A percentile compares a stretch with the other conserved stretches of the same genome.
Evolutionary conservation across 2,888 invertebrate genomes (phyloP).

Genomic region (Parelbella ahira): DNA sequence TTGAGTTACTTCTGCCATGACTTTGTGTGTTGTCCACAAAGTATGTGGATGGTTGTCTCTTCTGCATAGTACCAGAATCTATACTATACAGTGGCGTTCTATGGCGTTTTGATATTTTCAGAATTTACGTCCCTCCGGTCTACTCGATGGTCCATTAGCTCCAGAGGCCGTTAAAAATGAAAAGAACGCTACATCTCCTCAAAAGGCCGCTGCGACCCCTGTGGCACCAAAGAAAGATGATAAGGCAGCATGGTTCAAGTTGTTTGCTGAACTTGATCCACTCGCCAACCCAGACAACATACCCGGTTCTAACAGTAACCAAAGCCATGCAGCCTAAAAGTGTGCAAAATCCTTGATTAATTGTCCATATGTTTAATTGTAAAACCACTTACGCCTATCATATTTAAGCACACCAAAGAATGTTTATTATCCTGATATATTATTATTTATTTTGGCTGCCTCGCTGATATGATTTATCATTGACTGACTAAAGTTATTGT

Average conservation of each 20-base stretch:
- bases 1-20: no score
- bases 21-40: no score
- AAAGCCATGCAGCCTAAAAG: conserved; percentile 73
- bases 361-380: background rate
- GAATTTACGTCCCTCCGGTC: conserved; percentile 44
- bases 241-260: conserved; percentile 88
- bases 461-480: no score
- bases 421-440: no score
- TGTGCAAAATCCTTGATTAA: no score
- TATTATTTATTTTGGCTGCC: no score
- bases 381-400: background rate
- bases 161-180: conserved; percentile 38
- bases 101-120: conserved; percentile 41
- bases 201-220: conserved; percentile 37
- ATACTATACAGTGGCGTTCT: no score
- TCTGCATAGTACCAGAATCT: no score
- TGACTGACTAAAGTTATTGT: no score
- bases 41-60: no score
- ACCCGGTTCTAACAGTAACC: conserved; percentile 62
- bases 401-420: no score
- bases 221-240: conserved; percentile 75
- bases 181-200: conserved; percentile 30
- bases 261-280: conserved; percentile 96
- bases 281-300: conserved; percentile 89
- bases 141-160: conserved; percentile 45